phyloP scores from a whole-genome alignment of 2,797 vertebrate genomes.

The Sebastes taczanowskii region DNA sequence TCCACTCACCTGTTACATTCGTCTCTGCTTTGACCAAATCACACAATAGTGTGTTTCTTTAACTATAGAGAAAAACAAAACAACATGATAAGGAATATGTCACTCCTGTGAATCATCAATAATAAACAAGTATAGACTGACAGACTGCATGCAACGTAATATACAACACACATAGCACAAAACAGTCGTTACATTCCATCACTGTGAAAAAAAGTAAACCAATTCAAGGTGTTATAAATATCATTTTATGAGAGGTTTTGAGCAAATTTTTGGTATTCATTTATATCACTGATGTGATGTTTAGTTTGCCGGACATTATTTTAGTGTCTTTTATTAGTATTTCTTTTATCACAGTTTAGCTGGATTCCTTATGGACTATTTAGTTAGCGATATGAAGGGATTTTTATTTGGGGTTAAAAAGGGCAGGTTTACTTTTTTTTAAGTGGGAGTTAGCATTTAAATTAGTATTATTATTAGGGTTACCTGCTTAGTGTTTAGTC shows the following conservation, averaged over 20 bases:
- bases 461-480: conserved; percentile 91
- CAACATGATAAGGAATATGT: conserved; percentile 18
- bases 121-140: neutral
- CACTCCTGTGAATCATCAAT: neutral
- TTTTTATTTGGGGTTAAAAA: conserved; percentile 90
- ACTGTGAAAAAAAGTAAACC: conserved; percentile 99
- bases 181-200: conserved; percentile 79
- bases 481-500: conserved; percentile 99
- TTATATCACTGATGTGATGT: conserved; percentile 86
- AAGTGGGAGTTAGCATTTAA: conserved; percentile 96
- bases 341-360: conserved; percentile 71
- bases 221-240: conserved; percentile 86
- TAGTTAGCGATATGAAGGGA: conserved; percentile 94
- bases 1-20: conserved; percentile 65
- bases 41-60: conserved; percentile 42
- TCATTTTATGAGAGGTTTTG: conserved; percentile 84
- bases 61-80: conserved; percentile 65
- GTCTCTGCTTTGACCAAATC: conserved; percentile 44
- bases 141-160: conserved; percentile 87
- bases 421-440: conserved; percentile 99
- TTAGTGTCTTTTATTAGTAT: conserved; percentile 95
- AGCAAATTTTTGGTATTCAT: conserved; percentile 81
- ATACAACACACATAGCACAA: conserved; percentile 71
- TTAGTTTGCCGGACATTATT: conserved; percentile 92
- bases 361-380: conserved; percentile 88